Evolutionary conservation across 2,797 vertebrate species (phyloP).

Genomic region (Peromyscus eremicus): DNA sequence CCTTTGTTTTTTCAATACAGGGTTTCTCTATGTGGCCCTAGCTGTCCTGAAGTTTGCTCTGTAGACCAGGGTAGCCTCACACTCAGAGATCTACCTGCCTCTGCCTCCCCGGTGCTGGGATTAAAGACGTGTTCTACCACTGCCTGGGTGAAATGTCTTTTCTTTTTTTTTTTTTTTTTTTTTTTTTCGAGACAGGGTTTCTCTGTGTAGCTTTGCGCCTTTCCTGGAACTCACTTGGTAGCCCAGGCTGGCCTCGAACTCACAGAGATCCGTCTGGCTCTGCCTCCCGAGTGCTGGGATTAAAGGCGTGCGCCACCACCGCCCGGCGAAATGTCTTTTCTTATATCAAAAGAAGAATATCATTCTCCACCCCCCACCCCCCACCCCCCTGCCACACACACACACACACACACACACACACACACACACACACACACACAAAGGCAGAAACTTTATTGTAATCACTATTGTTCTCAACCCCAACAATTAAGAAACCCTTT

Average conservation of each 20-base stretch:
- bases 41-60: neutral
- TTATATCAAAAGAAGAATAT: neutral
- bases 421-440: neutral
- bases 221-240: no score
- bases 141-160: no score
- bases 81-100: neutral
- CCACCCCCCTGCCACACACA: no score
- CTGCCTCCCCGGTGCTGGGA: neutral
- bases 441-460: conserved; percentile 53
- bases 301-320: neutral
- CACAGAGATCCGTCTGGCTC: neutral
- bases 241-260: neutral
- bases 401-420: no score
- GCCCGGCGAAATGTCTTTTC: no score
- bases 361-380: neutral
- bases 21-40: neutral
- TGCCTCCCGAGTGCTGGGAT: neutral
- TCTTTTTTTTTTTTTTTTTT: no score
- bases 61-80: neutral
- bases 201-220: no score
- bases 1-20: neutral
- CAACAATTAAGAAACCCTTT: neutral
- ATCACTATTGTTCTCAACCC: neutral
- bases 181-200: no score
- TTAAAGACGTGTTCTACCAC: neutral